Base-by-base conservation (phyloP, 2,113 vertebrate species). In the Laticauda laticaudata region DNA sequence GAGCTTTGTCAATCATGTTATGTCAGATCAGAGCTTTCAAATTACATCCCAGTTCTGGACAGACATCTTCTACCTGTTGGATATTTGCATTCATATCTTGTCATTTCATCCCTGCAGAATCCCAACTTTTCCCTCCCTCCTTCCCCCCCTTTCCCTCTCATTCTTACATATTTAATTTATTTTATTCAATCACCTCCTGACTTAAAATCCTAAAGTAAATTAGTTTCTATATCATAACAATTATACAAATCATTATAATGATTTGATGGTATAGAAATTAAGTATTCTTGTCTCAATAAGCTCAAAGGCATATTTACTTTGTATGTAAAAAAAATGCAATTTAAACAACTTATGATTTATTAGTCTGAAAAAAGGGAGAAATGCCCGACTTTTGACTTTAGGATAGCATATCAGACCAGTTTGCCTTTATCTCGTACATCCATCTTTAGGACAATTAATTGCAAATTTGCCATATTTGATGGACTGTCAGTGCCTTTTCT, bases 371-470 rank as follows among this genome's bases (percentile, higher is more conserved):
- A 64, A 39, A 56, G 2, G 43, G 61, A 81, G 8, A 26, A 92
- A 89, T 6, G 14, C 57, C 85, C 59, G 55, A 90, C 55, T 90
- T 90, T 90, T 93, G 75, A 93, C 54, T 89, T 90, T 90, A 89
- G 59, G 43, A 87, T 56, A 86, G 88, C 81, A 90, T 87, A 90
- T 53, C 88, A 86, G 45, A 86, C 55, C 29, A 53, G 26, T 87
- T 86, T 90, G 75, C 88, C 75, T 39, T 55, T 55, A 54, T 61
- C 23, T 86, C 56, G 61, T 45, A 90, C 88, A 90, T 90, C 92
- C 88, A 90, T 93, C 92, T 93, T 93, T 9, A 86, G 88, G 88
- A 90, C 92, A 93, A 86, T 93, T 93, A 93, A 93, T 86, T 86
- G 92, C 92, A 93, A 93, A 90, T 90, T 90, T 90, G 54, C 92